phyloP scores from a whole-genome alignment of 2,113 vertebrate species.

The Psephotus haematonotus region DNA sequence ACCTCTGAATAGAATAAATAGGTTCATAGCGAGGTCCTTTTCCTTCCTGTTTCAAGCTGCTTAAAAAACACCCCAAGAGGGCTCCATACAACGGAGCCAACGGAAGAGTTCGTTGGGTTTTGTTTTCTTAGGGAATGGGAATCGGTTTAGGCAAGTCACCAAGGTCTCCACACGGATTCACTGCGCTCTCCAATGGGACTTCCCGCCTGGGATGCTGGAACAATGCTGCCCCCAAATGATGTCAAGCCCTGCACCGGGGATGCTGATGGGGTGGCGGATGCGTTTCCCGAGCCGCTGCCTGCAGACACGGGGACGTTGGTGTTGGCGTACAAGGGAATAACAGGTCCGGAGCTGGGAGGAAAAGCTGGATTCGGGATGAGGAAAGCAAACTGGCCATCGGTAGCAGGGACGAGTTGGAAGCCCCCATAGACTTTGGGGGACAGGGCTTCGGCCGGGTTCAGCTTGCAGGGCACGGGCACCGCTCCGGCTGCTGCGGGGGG shows the following conservation, averaged over 20 bases:
- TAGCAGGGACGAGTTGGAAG: slow-evolving; percentile 83
- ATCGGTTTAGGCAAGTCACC: slow-evolving; percentile 70
- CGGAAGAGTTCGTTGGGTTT: not conserved
- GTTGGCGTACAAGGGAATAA: slow-evolving; percentile 80
- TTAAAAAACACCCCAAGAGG: not conserved
- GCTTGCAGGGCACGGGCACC: slow-evolving; percentile 81
- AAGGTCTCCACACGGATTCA: slow-evolving; percentile 90
- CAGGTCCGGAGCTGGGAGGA: slow-evolving; percentile 68
- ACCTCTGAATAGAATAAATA: slow-evolving; percentile 84
- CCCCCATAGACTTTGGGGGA: slow-evolving; percentile 85
- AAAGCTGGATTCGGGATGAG: slow-evolving; percentile 85
- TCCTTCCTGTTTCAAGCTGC: slow-evolving; percentile 42
- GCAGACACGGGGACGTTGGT: slow-evolving; percentile 77
- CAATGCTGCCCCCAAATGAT: slow-evolving; percentile 75
- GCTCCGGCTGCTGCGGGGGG: slow-evolving; percentile 71
- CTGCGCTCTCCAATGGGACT: slow-evolving; percentile 81
- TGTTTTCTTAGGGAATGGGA: not conserved
- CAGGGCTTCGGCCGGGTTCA: slow-evolving; percentile 77
- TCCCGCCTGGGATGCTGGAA: slow-evolving; percentile 76
- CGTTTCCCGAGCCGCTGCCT: slow-evolving; percentile 64
- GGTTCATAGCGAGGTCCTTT: slow-evolving; percentile 25
- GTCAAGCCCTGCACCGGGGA: slow-evolving; percentile 91
- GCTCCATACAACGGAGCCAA: slow-evolving; percentile 91
- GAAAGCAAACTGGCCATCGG: slow-evolving; percentile 87
- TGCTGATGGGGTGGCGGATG: slow-evolving; percentile 10